These are phyloP conservation scores for Hexactinellida sp. DNA, from an alignment of 37 sponge, comb jelly and placozoan species.

Conservation along the genomic window DNA sequence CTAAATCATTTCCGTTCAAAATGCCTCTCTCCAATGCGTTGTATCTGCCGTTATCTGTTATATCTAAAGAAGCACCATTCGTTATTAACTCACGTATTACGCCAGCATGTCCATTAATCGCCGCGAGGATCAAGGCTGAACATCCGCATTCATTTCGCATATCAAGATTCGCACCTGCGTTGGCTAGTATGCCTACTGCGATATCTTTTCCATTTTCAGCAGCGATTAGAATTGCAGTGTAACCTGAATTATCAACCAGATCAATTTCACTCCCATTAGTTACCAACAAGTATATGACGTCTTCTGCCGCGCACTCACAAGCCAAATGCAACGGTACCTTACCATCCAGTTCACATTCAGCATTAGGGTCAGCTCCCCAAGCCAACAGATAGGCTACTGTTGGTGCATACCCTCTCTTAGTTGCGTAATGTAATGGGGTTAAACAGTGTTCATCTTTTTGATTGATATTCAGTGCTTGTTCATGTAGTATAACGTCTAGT, in stretches of 20 bases:
- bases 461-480: background rate
- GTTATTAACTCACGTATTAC: background rate
- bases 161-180: background rate
- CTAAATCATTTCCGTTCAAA: background rate
- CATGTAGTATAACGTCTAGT: background rate
- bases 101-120: background rate
- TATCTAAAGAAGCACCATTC: background rate
- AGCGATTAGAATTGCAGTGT: background rate
- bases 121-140: background rate
- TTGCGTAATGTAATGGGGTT: slow-evolving; percentile 23
- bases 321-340: background rate
- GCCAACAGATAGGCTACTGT: slow-evolving; percentile 17
- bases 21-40: slow-evolving; percentile 2
- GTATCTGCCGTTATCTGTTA: background rate
- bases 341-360: background rate
- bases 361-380: slow-evolving; percentile 25
- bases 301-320: background rate
- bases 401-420: slow-evolving; percentile 17
- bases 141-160: background rate
- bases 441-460: slow-evolving; percentile 8
- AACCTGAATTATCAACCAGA: background rate
- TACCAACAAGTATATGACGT: background rate
- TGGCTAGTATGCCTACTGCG: background rate
- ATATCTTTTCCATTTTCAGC: background rate
- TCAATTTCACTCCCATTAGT: background rate